These are phyloP conservation scores for Pseudorhiza aurosa DNA, from an alignment of 30 jellyfish, hydroid and myxozoan genomes.

Conservation along the genomic window DNA sequence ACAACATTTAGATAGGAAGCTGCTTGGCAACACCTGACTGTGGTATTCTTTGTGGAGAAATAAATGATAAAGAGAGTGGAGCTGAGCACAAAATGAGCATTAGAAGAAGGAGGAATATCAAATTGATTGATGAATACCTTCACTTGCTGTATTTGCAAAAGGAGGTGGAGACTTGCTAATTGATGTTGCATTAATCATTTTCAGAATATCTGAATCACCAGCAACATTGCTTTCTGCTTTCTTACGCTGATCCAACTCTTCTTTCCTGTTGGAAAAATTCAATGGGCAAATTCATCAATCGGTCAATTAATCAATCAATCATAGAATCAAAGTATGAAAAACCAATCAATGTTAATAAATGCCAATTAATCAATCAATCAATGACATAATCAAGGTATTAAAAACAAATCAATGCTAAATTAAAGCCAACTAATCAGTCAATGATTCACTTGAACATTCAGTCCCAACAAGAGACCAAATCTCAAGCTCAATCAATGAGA, in stretches of 20 bases:
- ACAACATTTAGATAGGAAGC: too few relatives aligned
- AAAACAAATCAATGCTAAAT: background rate
- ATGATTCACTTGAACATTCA: background rate
- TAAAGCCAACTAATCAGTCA: background rate
- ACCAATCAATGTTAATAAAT: background rate
- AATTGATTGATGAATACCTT: constrained; percentile 40
- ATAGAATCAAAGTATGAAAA: background rate
- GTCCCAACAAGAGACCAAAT: too few relatives aligned
- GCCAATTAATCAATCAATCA: background rate
- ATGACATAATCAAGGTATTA: background rate
- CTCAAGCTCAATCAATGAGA: too few relatives aligned
- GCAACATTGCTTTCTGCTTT: constrained; percentile 76
- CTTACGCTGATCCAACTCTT: constrained; percentile 91
- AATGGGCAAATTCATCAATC: background rate
- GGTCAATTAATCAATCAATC: background rate
- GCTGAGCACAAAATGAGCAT: too few relatives aligned
- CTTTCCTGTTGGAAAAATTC: constrained; percentile 82
- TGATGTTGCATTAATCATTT: constrained; percentile 80
- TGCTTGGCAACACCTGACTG: too few relatives aligned
- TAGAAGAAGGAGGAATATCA: too few relatives aligned
- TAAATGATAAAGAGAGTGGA: too few relatives aligned
- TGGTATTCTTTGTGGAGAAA: too few relatives aligned
- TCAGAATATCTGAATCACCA: constrained; percentile 90
- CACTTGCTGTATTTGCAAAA: constrained; percentile 11
- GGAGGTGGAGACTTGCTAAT: constrained; percentile 64